Conservation (phyloP, 2,797 vertebrate genomes). For the Vespertilio murinus region DNA sequence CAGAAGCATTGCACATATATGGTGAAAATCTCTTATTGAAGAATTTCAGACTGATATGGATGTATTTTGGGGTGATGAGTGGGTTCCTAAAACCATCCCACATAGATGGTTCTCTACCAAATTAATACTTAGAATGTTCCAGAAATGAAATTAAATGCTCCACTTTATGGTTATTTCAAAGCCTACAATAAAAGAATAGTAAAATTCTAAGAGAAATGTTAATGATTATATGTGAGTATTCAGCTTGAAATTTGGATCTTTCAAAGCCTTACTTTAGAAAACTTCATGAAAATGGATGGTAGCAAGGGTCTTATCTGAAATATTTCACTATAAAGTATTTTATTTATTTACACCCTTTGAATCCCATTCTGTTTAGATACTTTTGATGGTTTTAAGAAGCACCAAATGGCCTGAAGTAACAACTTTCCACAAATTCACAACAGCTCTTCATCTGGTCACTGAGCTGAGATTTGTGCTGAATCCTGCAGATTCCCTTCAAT, state of each 20-base stretch:
- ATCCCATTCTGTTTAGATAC: conserved; percentile 67
- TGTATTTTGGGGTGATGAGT: conserved; percentile 27
- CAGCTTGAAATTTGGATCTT: conserved; percentile 42
- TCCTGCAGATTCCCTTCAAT: conserved; percentile 51
- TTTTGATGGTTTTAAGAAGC: conserved; percentile 69
- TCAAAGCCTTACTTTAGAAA: conserved; percentile 51
- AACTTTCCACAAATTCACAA: conserved; percentile 64
- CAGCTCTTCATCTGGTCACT: conserved; percentile 70
- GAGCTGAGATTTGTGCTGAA: conserved; percentile 56
- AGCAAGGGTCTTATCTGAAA: conserved; percentile 58
- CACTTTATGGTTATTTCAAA: conserved; percentile 45
- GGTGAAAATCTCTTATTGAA: conserved; percentile 16
- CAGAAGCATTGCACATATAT: background rate
- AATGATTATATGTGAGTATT: conserved; percentile 26
- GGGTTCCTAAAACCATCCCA: conserved; percentile 48
- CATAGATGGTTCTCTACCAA: conserved; percentile 9
- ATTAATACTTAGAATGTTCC: conserved; percentile 45
- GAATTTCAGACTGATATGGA: conserved; percentile 29
- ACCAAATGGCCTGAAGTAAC: conserved; percentile 66
- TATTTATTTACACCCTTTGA: conserved; percentile 71
- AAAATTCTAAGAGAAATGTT: conserved; percentile 49
- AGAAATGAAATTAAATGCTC: conserved; percentile 41
- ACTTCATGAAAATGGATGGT: conserved; percentile 53
- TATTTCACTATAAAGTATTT: conserved; percentile 63
- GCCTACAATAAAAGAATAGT: conserved; percentile 32